These are phyloP conservation scores for Syngnathus scovelli DNA, from an alignment of 2,113 vertebrate genomes.

Conservation along the genomic window DNA sequence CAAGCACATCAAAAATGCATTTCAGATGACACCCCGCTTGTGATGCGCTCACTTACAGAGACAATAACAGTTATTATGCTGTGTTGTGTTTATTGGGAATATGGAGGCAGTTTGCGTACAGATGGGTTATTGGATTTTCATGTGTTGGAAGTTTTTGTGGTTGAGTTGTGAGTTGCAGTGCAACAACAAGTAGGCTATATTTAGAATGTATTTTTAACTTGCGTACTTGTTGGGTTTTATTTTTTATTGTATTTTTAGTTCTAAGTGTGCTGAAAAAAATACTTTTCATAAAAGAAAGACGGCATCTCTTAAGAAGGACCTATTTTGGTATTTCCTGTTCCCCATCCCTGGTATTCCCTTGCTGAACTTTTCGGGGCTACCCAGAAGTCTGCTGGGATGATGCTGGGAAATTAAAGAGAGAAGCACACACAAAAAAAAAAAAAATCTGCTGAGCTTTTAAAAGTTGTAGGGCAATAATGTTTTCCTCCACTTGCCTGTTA, in stretches of 20 bases:
- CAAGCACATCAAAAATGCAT: slow-evolving; percentile 64
- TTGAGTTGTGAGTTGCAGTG: background rate
- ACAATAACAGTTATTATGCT: slow-evolving; percentile 58
- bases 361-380: slow-evolving; percentile 37
- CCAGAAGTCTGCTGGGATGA: slow-evolving; percentile 49
- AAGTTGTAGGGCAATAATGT: slow-evolving; percentile 37
- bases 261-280: slow-evolving; percentile 3
- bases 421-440: slow-evolving; percentile 27
- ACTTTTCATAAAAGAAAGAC: slow-evolving; percentile 6
- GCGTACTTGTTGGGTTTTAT: slow-evolving; percentile 9
- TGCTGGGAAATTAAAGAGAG: slow-evolving; percentile 47
- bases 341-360: slow-evolving; percentile 35
- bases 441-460: slow-evolving; percentile 61
- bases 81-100: slow-evolving; percentile 52
- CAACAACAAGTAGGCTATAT: background rate
- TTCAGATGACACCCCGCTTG: slow-evolving; percentile 60
- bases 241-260: background rate
- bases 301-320: slow-evolving; percentile 8
- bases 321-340: slow-evolving; percentile 47
- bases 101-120: slow-evolving; percentile 38
- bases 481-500: slow-evolving; percentile 57
- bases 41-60: slow-evolving; percentile 46
- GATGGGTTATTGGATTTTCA: slow-evolving; percentile 43
- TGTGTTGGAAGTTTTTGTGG: slow-evolving; percentile 39
- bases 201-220: background rate